Conservation (phyloP, 2,888 invertebrate species). For the Tanytarsus gracilentus region DNA sequence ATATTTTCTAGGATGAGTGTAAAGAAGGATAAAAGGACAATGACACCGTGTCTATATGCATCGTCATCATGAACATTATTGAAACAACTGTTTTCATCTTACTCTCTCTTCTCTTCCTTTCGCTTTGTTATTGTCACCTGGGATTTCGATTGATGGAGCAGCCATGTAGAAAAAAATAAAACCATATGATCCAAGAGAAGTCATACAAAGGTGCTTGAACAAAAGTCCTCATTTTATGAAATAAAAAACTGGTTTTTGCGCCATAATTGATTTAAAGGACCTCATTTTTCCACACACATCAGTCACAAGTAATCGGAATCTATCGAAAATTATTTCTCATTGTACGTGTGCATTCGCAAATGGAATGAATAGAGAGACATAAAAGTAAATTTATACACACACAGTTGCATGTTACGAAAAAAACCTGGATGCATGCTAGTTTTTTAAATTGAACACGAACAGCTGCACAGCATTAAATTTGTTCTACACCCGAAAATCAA, state of each 20-base stretch:
- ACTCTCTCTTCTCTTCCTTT: too few species aligned
- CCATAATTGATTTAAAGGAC: not conserved
- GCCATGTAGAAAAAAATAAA: too few species aligned
- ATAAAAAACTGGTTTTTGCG: not conserved
- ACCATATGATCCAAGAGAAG: too few species aligned
- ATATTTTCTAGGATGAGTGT: not conserved
- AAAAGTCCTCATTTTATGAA: not conserved
- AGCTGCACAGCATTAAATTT: constrained; percentile 23
- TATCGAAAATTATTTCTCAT: not conserved
- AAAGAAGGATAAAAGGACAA: constrained; percentile 6
- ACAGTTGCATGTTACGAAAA: not conserved
- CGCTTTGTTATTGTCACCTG: too few species aligned
- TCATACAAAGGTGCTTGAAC: not conserved
- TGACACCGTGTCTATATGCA: not conserved
- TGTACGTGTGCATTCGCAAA: not conserved
- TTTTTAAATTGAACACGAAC: constrained; percentile 15
- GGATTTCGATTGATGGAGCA: too few species aligned
- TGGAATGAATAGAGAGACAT: not conserved
- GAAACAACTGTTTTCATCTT: too few species aligned
- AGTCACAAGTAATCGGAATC: too few species aligned
- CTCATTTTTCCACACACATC: too few species aligned
- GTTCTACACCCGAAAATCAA: constrained; percentile 7
- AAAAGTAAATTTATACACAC: not conserved
- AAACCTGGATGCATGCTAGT: not conserved
- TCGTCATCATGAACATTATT: too few species aligned